Conservation (phyloP, 1,140 invertebrate genomes). For the Macrosteles quadrilineatus region DNA sequence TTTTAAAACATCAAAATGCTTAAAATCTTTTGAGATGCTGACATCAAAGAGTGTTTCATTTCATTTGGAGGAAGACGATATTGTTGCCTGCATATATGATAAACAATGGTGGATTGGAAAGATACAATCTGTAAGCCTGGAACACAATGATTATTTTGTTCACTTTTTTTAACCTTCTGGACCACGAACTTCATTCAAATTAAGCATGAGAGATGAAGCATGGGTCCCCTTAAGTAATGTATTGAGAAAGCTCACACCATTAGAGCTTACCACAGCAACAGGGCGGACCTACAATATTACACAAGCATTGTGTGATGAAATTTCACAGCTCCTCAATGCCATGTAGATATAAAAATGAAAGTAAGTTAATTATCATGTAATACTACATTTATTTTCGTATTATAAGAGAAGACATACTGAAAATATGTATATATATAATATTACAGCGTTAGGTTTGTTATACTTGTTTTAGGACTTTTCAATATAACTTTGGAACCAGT, state of each 20-base stretch:
- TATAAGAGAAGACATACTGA: too few relatives aligned
- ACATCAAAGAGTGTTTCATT: background rate
- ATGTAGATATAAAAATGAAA: background rate
- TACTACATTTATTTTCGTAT: too few relatives aligned
- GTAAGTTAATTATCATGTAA: background rate
- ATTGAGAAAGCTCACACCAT: background rate
- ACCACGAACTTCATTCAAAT: background rate
- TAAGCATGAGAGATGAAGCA: background rate
- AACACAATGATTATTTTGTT: background rate
- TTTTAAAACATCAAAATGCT: too few relatives aligned
- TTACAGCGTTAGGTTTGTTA: too few relatives aligned
- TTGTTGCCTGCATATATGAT: constrained; percentile 1
- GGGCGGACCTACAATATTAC: background rate
- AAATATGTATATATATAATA: too few relatives aligned
- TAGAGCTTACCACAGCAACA: background rate
- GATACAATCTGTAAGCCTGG: background rate
- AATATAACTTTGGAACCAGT: too few relatives aligned
- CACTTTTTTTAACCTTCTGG: background rate
- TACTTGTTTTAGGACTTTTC: too few relatives aligned
- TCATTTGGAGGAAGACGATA: background rate
- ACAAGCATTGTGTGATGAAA: background rate
- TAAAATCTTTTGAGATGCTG: background rate
- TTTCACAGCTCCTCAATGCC: background rate
- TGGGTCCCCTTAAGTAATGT: background rate
- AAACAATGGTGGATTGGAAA: background rate